Base-by-base conservation (phyloP, 2,797 vertebrate genomes). In the Galaxias olidus region DNA sequence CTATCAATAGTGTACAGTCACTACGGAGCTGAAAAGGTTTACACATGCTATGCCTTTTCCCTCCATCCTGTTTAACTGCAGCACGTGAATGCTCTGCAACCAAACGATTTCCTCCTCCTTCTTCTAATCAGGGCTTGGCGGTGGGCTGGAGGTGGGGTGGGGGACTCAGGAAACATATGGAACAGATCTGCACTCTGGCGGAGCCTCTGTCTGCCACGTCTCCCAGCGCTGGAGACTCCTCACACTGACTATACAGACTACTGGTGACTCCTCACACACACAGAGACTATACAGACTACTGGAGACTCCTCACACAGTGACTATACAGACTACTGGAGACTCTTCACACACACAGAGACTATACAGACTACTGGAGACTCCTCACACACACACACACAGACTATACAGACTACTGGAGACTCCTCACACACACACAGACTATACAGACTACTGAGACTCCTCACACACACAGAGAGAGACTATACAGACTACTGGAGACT, bases 81-180 rank as follows among this genome's bases (percentile, higher is more conserved):
- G 30, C 30, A 3, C 6, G 30, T 30, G 30, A 30, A 30, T 30
- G 30, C 30, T 30, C 6, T 30, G 30, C 30, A 30, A 6, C 30
- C n/a, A n/a, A n/a, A n/a, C n/a, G n/a, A 30, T 2, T 30, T 2
- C 6, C 6, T 30, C 6, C 30, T 30, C 6, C 30, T 30, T 30
- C 30, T 80, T 81, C 82, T 78, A 76, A 72, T 18, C 17, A 18
- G 44, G 13, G 19, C 18, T 48, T 44, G 45, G 58, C 30, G 19
- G 30, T 19, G 44, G 45, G 18, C 17, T 10, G 53, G 63, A 40
- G 47, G 50, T n/a, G 4, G 13, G 17, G 13, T 42, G 59, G 19
- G 48, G 58, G 18, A 47, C 91, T 93, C 85, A 93, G 87, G 87
- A 96, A 97, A 95, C 97, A 98, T 94, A 96, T 95, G 96, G 94